Conservation (phyloP, 2,797 vertebrate genomes). For the Characodon lateralis region DNA sequence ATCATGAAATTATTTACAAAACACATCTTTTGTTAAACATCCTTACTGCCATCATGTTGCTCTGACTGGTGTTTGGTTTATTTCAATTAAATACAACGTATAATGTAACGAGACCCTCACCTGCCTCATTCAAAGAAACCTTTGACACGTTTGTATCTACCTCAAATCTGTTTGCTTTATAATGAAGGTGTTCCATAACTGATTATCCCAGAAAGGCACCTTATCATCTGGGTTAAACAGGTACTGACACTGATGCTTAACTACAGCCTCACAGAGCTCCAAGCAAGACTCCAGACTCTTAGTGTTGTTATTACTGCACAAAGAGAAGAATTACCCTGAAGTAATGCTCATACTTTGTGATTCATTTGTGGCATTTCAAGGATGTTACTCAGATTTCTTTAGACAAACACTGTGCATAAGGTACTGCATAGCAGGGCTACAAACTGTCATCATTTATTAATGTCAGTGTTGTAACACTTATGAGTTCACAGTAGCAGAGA, state of each 20-base stretch:
- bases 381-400: constrained; percentile 24
- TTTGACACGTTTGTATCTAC: background rate
- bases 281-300: constrained; percentile 12
- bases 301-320: constrained; percentile 22
- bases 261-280: constrained; percentile 19
- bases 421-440: constrained; percentile 12
- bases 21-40: background rate
- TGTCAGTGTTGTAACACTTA: constrained; percentile 17
- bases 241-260: constrained; percentile 1
- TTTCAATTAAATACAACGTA: background rate
- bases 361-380: constrained; percentile 59
- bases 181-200: background rate
- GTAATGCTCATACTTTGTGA: constrained; percentile 47
- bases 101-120: background rate
- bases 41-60: background rate
- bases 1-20: background rate
- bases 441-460: constrained; percentile 28
- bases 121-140: background rate
- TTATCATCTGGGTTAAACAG: background rate
- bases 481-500: constrained; percentile 15
- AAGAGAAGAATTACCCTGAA: constrained; percentile 33
- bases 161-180: background rate
- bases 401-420: constrained; percentile 17
- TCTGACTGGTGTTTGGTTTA: background rate
- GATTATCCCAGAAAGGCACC: background rate